Evolutionary conservation across 2,888 invertebrate genomes (phyloP).

Genomic region (Cylindroiulus punctatus): DNA sequence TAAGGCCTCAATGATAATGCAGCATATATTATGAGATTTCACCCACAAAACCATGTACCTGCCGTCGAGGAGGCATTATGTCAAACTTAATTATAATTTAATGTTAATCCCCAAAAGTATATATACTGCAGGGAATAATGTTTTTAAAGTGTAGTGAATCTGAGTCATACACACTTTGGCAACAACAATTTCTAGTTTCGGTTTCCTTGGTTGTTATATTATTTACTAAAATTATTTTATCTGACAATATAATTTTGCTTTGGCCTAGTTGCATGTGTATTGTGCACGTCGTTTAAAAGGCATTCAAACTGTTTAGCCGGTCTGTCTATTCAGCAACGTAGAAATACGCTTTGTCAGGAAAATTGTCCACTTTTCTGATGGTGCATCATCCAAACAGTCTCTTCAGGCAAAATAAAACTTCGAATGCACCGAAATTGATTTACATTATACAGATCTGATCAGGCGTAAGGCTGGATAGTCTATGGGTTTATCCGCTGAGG

Average conservation of each 20-base stretch:
- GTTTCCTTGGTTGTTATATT: no score
- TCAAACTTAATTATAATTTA: not conserved
- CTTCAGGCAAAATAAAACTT: conserved; percentile 7
- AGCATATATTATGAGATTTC: not conserved
- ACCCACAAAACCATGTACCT: not conserved
- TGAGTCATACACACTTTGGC: no score
- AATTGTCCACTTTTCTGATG: conserved; percentile 6
- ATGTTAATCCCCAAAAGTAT: not conserved
- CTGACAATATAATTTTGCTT: not conserved
- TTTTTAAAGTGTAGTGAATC: not conserved
- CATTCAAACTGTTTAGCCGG: not conserved
- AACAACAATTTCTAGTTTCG: no score
- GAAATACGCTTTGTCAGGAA: not conserved
- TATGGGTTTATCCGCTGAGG: not conserved
- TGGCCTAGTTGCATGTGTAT: not conserved
- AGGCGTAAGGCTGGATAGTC: not conserved
- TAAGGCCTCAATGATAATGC: not conserved
- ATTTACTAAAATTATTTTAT: no score
- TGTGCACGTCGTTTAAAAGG: not conserved
- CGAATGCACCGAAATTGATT: not conserved
- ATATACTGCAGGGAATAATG: not conserved
- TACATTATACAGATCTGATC: not conserved
- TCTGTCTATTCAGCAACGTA: not conserved
- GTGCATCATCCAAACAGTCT: not conserved
- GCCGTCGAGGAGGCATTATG: not conserved